These are phyloP conservation scores for Istiophorus platypterus DNA, from an alignment of 2,113 vertebrate genomes.

Conservation along the genomic window DNA sequence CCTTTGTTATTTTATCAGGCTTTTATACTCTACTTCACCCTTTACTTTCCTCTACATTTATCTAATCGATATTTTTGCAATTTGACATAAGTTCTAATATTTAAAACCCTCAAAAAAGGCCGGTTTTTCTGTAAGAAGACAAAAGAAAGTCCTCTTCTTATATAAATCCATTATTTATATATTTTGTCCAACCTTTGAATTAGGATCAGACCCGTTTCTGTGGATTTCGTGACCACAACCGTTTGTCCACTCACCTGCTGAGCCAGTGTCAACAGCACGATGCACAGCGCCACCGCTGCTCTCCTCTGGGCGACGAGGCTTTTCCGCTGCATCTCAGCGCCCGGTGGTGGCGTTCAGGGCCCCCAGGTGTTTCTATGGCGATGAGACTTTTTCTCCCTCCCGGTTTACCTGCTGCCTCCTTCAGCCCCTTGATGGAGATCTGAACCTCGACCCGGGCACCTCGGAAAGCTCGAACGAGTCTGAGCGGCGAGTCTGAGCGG, in stretches of 20 bases:
- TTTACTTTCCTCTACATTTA: too few relatives aligned
- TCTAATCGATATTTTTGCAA: too few relatives aligned
- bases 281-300: conserved; percentile 22
- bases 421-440: neutral
- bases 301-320: conserved; percentile 28
- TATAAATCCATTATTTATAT: neutral
- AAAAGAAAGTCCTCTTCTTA: neutral
- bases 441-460: neutral
- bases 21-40: too few relatives aligned
- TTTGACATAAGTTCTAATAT: too few relatives aligned
- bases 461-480: neutral
- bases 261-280: conserved; percentile 51
- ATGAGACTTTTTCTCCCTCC: neutral
- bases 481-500: neutral
- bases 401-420: neutral
- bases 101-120: too few relatives aligned
- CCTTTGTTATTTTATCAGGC: too few relatives aligned
- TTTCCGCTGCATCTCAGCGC: conserved; percentile 58
- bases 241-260: conserved; percentile 67
- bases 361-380: neutral
- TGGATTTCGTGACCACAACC: neutral
- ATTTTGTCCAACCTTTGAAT: neutral
- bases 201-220: neutral
- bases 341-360: neutral
- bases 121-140: too few relatives aligned